Base-by-base conservation (phyloP, 2,797 vertebrate species). In the Esox masquinongy region DNA sequence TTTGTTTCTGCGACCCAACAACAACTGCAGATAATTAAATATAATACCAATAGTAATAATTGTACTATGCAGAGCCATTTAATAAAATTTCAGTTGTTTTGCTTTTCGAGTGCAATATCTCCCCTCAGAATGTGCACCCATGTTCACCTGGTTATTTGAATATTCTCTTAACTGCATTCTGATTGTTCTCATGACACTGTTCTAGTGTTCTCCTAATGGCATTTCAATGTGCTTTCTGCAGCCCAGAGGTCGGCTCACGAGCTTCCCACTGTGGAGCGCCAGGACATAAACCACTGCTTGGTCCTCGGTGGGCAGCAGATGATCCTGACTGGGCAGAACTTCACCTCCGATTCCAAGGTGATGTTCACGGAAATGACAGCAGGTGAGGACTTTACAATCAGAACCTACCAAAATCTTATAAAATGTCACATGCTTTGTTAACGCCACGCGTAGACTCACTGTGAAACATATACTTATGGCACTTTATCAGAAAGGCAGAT, bases 201-300 rank as follows among this genome's bases (percentile, higher is more conserved):
- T 24, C 56, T 9, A 11, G 17, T 24, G 22, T 22, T 59, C n/a
- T 24, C n/a, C 9, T 59, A 59, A 59, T 4, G 56, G 9, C 56
- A 12, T 59, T 22, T n/a, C n/a, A 59, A 85, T 88, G n/a, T 75
- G 56, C 75, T 88, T 83, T 50, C 56, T n/a, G 9, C 87, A 97
- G 96, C 96, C 85, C 96, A 97, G 87, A 93, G 96, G 5, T 97
- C 96, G 0, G 96, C 96, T 68, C 96, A 97, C 50, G 95, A 97
- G 86, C 93, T 97, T 80, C 96, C 96, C 70, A 95, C 96, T 94
- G 96, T 97, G 77, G 96, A 97, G 63, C 94, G 94, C 79, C 96
- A 96, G 73, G 95, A 96, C 82, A 91, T 92, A 2, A 95, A 96
- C 64, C 91, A 92, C 78, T 96, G 95, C 85, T 93, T 94, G 0